Conservation (phyloP, 2,113 vertebrate genomes). For the Pardalotus punctatus region DNA sequence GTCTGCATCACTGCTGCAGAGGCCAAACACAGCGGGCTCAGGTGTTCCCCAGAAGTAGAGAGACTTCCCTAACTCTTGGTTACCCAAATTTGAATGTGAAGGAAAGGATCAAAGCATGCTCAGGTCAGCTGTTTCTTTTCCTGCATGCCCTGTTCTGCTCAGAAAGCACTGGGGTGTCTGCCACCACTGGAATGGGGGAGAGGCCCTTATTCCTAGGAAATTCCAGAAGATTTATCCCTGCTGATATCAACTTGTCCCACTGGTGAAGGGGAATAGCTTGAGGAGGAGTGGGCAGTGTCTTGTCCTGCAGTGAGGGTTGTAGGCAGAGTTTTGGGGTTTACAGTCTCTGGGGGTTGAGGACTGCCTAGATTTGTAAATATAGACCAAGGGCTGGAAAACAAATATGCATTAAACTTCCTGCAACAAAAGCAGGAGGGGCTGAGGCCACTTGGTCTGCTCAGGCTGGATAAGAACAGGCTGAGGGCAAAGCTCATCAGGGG, state of each 20-base stretch:
- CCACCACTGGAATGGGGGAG: not conserved
- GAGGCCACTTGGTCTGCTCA: not conserved
- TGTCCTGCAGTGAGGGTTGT: not conserved
- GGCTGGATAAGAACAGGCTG: not conserved
- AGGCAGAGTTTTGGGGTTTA: not conserved
- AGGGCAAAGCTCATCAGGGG: not conserved
- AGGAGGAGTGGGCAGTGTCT: not conserved
- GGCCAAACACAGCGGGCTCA: not conserved
- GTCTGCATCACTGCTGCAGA: not conserved
- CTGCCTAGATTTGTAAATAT: not conserved
- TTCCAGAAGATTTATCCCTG: not conserved
- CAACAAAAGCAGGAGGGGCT: not conserved
- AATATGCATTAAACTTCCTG: not conserved
- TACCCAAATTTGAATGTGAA: not conserved
- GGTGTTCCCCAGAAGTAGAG: not conserved
- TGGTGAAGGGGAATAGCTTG: not conserved
- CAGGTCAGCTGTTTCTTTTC: not conserved
- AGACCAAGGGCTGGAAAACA: not conserved
- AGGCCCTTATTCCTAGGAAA: not conserved
- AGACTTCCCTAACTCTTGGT: not conserved
- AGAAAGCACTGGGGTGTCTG: not conserved
- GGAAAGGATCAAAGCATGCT: not conserved
- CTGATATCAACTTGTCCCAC: not conserved
- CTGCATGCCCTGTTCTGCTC: not conserved
- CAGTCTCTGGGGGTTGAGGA: rapidly evolving